A percentile compares a stretch with the other conserved stretches of the same genome.
phyloP scores from a whole-genome alignment of 2,888 invertebrate species.

The Psylliodes chrysocephalus region DNA sequence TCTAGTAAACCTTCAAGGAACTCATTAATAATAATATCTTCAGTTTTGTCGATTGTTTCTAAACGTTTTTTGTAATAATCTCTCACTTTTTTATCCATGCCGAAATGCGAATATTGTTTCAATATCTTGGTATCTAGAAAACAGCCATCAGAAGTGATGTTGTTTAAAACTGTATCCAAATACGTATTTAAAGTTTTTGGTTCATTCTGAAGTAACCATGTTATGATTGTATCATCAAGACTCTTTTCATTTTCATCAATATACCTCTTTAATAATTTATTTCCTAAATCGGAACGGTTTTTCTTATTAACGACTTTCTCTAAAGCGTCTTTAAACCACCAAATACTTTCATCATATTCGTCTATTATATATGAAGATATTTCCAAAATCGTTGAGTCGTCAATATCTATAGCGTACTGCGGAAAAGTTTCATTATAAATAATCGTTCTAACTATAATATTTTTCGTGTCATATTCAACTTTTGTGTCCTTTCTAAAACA shows the following conservation, averaged over 20 bases:
- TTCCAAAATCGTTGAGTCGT: conserved; percentile 2
- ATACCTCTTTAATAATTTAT: conserved; percentile 26
- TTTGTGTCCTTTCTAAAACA: conserved; percentile 3
- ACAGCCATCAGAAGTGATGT: too few relatives aligned
- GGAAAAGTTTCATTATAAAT: conserved; percentile 28
- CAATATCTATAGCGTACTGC: conserved; percentile 4
- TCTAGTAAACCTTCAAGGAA: conserved; percentile 28
- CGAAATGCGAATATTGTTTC: conserved; percentile 35
- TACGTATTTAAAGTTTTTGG: conserved; percentile 34
- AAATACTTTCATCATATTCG: neutral
- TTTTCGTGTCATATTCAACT: neutral
- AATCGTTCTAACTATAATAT: neutral
- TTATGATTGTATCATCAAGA: neutral
- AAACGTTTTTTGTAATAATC: conserved; percentile 23
- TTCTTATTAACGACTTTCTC: conserved; percentile 10
- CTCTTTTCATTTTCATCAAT: conserved; percentile 10
- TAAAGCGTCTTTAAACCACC: neutral
- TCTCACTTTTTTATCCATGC: conserved; percentile 32
- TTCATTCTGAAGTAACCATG: conserved; percentile 34
- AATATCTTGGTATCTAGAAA: conserved; percentile 4
- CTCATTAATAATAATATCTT: neutral
- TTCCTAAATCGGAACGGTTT: conserved; percentile 29
- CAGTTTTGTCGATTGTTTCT: neutral
- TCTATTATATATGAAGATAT: neutral
- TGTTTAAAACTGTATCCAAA: conserved; percentile 26